Percentiles rank a stretch among this genome's conserved stretches.
Conservation (phyloP, 1,140 invertebrate genomes). For the Neodiprion virginianus region DNA sequence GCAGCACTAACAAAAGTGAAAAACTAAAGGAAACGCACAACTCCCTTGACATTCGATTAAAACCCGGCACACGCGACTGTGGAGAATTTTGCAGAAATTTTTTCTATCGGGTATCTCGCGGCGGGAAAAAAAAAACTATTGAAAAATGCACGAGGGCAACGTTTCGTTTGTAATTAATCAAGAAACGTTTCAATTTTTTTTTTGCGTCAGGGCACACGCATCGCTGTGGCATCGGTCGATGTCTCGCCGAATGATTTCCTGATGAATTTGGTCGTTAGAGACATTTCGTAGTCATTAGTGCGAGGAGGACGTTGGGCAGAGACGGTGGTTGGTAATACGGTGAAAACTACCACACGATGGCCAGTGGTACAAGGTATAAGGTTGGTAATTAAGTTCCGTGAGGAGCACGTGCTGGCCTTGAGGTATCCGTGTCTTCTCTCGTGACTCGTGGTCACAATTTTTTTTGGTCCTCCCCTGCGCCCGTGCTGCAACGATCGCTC, state of each 20-base stretch:
- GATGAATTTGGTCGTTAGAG: slow-evolving; percentile 45
- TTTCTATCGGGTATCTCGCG: no score
- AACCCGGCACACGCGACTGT: no score
- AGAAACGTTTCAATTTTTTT: slow-evolving; percentile 15
- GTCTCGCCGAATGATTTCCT: slow-evolving; percentile 43
- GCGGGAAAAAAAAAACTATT: background rate
- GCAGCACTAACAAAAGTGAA: background rate
- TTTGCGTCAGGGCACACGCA: background rate
- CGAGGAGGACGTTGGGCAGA: background rate
- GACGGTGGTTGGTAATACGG: no score
- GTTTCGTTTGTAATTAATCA: slow-evolving; percentile 4
- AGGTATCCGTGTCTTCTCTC: slow-evolving; percentile 44
- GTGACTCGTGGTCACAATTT: slow-evolving; percentile 15
- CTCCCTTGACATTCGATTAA: no score
- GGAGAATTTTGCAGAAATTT: no score
- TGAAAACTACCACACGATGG: no score
- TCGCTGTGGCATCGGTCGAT: background rate
- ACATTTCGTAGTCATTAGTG: slow-evolving; percentile 39
- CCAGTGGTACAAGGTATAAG: no score
- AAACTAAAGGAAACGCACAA: background rate
- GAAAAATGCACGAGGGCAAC: background rate
- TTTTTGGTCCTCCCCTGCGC: background rate
- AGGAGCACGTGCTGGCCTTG: slow-evolving; percentile 43
- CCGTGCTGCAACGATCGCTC: no score
- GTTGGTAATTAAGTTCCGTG: slow-evolving; percentile 43